Conservation (phyloP, 2,888 invertebrate genomes). For the Epinotia demarniana region DNA sequence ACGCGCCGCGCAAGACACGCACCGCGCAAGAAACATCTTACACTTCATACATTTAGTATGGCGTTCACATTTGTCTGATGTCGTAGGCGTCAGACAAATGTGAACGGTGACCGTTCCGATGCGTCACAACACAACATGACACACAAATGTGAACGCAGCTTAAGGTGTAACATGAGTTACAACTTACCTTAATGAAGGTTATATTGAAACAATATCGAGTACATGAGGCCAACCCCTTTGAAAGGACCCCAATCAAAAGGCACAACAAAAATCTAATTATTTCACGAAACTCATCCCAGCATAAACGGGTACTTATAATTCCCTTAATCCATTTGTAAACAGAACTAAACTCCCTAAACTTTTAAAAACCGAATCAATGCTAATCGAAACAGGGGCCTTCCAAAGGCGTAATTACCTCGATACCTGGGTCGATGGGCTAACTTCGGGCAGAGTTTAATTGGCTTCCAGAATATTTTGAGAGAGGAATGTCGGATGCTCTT, state of each 20-base stretch:
- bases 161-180: no score
- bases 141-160: no score
- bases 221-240: no score
- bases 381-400: constrained; percentile 31
- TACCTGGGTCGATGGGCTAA: constrained; percentile 40
- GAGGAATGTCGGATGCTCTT: constrained; percentile 38
- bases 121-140: no score
- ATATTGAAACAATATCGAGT: no score
- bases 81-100: no score
- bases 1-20: no score
- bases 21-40: no score
- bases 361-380: constrained; percentile 38
- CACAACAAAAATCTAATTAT: not conserved
- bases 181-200: no score
- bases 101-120: no score
- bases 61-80: no score
- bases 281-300: not conserved
- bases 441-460: constrained; percentile 39
- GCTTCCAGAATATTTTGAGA: constrained; percentile 33
- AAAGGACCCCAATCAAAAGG: not conserved
- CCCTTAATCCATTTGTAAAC: constrained; percentile 6
- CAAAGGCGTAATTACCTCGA: constrained; percentile 36
- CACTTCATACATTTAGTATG: no score
- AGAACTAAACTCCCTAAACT: constrained; percentile 6
- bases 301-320: not conserved